Percentiles rank a stretch among this genome's conserved stretches.
Conservation (phyloP, 2,888 invertebrate species). For the Orgyia antiqua region DNA sequence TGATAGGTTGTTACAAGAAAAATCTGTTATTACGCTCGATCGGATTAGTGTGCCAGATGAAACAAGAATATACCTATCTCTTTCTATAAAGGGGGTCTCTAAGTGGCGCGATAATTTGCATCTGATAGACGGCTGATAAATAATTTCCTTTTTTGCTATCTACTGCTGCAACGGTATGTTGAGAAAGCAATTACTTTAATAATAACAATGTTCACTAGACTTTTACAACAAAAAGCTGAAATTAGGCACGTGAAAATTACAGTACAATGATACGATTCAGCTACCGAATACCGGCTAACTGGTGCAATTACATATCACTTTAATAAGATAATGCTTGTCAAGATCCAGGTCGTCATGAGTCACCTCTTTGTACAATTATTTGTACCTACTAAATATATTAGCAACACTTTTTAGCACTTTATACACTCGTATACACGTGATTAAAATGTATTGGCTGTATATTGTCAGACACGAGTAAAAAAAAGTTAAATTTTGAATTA, state of each 20-base stretch:
- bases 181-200: slow-evolving; percentile 39
- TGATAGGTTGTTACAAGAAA: slow-evolving; percentile 52
- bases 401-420: slow-evolving; percentile 33
- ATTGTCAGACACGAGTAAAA: slow-evolving; percentile 6
- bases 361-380: slow-evolving; percentile 45
- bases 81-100: slow-evolving; percentile 56
- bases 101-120: slow-evolving; percentile 66
- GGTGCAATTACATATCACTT: slow-evolving; percentile 45
- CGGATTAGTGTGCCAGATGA: slow-evolving; percentile 64
- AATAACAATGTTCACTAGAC: slow-evolving; percentile 11
- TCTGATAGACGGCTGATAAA: slow-evolving; percentile 61
- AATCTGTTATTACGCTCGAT: slow-evolving; percentile 57
- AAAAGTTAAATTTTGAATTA: slow-evolving; percentile 17
- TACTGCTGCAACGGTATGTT: slow-evolving; percentile 41
- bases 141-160: slow-evolving; percentile 57
- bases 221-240: slow-evolving; percentile 6
- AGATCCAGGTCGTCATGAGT: slow-evolving; percentile 51
- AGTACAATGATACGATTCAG: slow-evolving; percentile 21
- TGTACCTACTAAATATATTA: slow-evolving; percentile 30
- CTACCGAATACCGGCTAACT: slow-evolving; percentile 12
- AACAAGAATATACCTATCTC: slow-evolving; percentile 40
- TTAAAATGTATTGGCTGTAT: slow-evolving; percentile 19
- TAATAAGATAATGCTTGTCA: slow-evolving; percentile 51
- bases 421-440: slow-evolving; percentile 26
- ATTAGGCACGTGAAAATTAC: slow-evolving; percentile 16